Base-by-base conservation (phyloP, 92 coral and sea anemone species). In the Chrysogorgia sp. region DNA sequence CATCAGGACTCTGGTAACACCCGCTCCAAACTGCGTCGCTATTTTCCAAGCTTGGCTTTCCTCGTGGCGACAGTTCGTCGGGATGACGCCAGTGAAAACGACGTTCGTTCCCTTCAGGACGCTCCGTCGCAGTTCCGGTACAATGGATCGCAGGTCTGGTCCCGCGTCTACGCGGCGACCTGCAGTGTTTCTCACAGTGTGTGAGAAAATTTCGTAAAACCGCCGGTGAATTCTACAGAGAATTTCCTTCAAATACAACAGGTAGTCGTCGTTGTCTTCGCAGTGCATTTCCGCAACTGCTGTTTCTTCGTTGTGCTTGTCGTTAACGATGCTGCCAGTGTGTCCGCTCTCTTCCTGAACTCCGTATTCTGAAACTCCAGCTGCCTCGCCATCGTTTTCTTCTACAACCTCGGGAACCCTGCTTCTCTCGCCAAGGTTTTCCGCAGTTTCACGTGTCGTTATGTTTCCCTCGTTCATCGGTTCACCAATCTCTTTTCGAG, bases 1-100 rank as follows among this genome's bases (percentile, higher is more conserved):
- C 12, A 80, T 59, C 58, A 96, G 65, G 64, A 74, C 70, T 50
- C 84, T 92, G 35, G 89, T 85, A 24, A 90, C 88, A 56, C 63
- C 89, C 30, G 97, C 97, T 35, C 99, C 99, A 47, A 96, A 88
- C 41, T 88, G 85, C 59, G 82, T 34, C 1, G 99, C 91, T 21
- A 89, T 81, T 34, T 83, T 90, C 97, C 99, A 96, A 10, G 90
- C 85, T 17, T 90, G 92, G 63, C 99, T 96, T 2, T 91, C 84
- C 70, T 96, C 99, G 20, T 84, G 96, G 34, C 81, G 83, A 12
- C 70, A 66, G 60, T 90, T 89, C 19, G 99, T 96, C 15, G 99
- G 99, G 49, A 96, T 96, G 2, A 96, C 97, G 13, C 99, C 99
- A 4, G 99, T 96, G 53, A 96, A 96, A 8, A 86, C 96, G 20